Conservation (phyloP, 2,113 vertebrate genomes). For the Rhizomys pruinosus region DNA sequence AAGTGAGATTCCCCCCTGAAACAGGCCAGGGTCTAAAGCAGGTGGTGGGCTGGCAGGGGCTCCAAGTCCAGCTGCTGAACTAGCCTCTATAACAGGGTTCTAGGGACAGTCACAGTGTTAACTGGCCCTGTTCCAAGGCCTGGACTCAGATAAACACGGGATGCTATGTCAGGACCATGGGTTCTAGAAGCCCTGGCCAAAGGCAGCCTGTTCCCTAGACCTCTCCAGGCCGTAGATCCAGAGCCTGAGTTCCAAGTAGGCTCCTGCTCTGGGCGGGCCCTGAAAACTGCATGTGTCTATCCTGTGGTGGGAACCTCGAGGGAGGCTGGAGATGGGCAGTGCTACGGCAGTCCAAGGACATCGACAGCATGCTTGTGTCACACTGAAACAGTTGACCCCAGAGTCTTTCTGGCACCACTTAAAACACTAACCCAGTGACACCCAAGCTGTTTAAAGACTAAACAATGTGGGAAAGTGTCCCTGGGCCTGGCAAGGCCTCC, state of each 20-base stretch:
- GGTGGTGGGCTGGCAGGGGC: background rate
- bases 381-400: background rate
- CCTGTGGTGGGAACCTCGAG: background rate
- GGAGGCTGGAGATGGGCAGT: background rate
- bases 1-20: too few species aligned
- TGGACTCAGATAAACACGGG: background rate
- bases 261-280: background rate
- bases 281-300: background rate
- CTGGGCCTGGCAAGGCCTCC: too few species aligned
- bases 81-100: too few species aligned
- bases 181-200: background rate
- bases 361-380: too few species aligned
- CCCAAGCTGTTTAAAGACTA: background rate
- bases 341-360: background rate
- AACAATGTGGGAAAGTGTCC: background rate
- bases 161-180: background rate
- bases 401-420: background rate
- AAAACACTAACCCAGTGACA: background rate
- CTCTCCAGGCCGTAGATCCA: accelerated
- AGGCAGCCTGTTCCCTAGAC: accelerated
- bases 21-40: too few species aligned
- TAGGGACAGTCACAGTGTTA: background rate
- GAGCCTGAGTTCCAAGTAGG: accelerated
- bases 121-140: background rate
- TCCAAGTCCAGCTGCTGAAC: background rate